Evolutionary conservation across 2,113 vertebrate species (phyloP), one percentile per base, ranked within the genome.

Genomic region (Nerophis ophidion): DNA sequence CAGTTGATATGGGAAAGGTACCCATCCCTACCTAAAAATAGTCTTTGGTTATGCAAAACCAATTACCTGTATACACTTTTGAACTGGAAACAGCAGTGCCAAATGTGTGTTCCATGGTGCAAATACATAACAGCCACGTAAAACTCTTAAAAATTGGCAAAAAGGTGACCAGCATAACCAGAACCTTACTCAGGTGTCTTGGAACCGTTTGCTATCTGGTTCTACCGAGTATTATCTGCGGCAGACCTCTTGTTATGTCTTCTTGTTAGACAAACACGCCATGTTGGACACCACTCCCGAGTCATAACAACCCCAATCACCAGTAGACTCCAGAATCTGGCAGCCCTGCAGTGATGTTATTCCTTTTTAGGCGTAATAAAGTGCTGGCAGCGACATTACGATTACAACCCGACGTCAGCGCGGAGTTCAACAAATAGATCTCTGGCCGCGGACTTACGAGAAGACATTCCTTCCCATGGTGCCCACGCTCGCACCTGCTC

Each of bases 291-390:
- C 58, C 40, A 53, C 34, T 38, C 5, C 4, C 11, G 6, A 76
- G 77, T 66, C 84, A 86, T 72, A 88, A 86, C 65, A 81, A 59
- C 53, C 56, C 12, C 33, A 45, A 62, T 72, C 71, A 74, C 70
- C 69, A 59, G 50, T 44, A 71, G 38, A 65, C 40, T 51, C 59
- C 51, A 74, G 61, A 60, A 63, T 58, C n/a, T 19, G 38, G 53
- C 57, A n/a, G 10, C 52, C 50, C 47, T 16, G 35, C 48, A 54
- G 14, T 13, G 57, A 10, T 7, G 4, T 45, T 16, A 26, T 26
- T 26, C 26, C 26, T 58, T 48, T 55, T 36, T 71, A 26, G 12
- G 62, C 60, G 38, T 59, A 56, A 75, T 71, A 50, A 57, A 53
- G 34, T 58, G 42, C 47, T 61, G 50, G 56, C 1, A 19, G 11